Percentiles rank a stretch among this genome's conserved stretches.
These are phyloP conservation scores for Blennius ocellaris DNA, from an alignment of 2,113 vertebrate genomes.

Conservation along the genomic window DNA sequence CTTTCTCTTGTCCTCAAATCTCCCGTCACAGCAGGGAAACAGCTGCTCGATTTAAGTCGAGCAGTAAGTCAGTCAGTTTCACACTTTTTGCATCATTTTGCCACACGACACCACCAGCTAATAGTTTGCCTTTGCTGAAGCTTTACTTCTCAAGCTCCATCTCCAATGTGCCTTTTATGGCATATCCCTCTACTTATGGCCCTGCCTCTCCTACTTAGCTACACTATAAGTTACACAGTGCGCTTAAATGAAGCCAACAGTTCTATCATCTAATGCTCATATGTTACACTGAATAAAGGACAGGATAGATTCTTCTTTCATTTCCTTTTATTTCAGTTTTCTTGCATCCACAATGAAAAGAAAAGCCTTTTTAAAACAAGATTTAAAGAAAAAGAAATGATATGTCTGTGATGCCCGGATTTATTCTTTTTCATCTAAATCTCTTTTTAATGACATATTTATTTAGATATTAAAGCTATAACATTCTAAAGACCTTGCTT, in stretches of 20 bases:
- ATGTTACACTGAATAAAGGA: slow-evolving; percentile 11
- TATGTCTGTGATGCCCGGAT: too few relatives aligned
- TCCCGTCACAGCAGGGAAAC: slow-evolving; percentile 41
- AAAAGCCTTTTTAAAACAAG: too few relatives aligned
- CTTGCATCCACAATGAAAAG: too few relatives aligned
- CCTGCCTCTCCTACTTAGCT: slow-evolving; percentile 23
- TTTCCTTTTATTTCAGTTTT: too few relatives aligned
- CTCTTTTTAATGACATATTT: too few relatives aligned
- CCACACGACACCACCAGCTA: slow-evolving; percentile 39
- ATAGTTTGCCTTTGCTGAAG: slow-evolving; percentile 38
- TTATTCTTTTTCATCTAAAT: too few relatives aligned
- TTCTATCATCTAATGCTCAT: slow-evolving; percentile 20
- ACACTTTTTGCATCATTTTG: slow-evolving; percentile 58
- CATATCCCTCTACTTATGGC: slow-evolving; percentile 45
- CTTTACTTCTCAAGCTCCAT: slow-evolving; percentile 58
- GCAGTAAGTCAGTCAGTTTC: slow-evolving; percentile 35
- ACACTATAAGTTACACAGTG: slow-evolving; percentile 41
- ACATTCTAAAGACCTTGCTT: too few relatives aligned
- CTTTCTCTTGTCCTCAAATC: slow-evolving; percentile 23
- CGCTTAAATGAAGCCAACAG: slow-evolving; percentile 27
- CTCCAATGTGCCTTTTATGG: slow-evolving; percentile 40
- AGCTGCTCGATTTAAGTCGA: slow-evolving; percentile 32
- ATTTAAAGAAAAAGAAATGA: too few relatives aligned
- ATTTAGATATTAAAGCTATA: too few relatives aligned
- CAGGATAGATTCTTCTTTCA: too few relatives aligned